Base-by-base conservation (phyloP, 2,113 vertebrate genomes). In the Neodon shergylaensis region DNA sequence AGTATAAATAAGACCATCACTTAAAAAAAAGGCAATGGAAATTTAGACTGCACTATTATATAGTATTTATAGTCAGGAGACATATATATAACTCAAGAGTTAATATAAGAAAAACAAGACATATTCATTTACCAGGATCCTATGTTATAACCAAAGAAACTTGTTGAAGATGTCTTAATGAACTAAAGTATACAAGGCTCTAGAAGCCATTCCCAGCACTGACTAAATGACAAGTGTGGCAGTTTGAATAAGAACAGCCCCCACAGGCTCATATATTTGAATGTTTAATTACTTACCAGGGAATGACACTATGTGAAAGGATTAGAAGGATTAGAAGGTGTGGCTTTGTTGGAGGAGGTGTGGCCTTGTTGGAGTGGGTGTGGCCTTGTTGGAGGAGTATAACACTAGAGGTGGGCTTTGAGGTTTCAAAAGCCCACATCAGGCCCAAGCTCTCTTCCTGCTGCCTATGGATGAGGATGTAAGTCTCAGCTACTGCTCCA, bases 71-170 rank as follows among this genome's bases (percentile, higher is more conserved):
- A 79, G n/a, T 66, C 66, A 94, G 33, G 81, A 12, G 83, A 90
- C 2, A 52, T 52, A 52, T 52, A 52, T 16, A 52, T 52, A 52
- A 93, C 44, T 89, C 72, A 94, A 92, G 88, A 72, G 66, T 33
- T 78, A 93, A 86, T 4, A 33, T 92, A 78, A 91, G 19, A 36
- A 92, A 91, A 92, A 91, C 92, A 61, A 91, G 16, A 84, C 61
- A 96, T 74, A 95, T 49, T 70, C 90, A 87, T 12, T 61, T 88
- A 90, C 65, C 7, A 70, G 66, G 92, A 85, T 49, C 26, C 21
- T 94, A 61, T 14, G 22, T 49, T 92, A 88, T 9, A 82, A 42
- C 49, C 61, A n/a, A 83, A 85, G 61, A 94, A 93, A 72, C 28
- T 54, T 36, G 16, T 33, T 94, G 77, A 78, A 91, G 19, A 54